phyloP scores from a whole-genome alignment of 2,888 invertebrate genomes.

The Agriopis marginaria region DNA sequence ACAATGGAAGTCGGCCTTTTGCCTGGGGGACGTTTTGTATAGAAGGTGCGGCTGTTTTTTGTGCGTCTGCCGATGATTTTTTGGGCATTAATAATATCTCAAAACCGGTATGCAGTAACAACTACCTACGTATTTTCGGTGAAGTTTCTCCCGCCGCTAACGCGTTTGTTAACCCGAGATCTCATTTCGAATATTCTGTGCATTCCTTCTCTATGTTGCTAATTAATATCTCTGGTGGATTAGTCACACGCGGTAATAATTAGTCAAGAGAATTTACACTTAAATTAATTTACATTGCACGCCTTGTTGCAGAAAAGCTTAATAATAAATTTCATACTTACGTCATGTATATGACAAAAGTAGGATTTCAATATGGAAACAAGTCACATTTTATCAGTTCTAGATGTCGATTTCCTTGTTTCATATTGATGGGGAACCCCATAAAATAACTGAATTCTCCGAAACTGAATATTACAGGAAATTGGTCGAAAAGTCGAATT shows the following conservation, averaged over 20 bases:
- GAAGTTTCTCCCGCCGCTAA: constrained; percentile 36
- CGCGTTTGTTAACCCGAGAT: constrained; percentile 40
- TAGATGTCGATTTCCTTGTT: constrained; percentile 12
- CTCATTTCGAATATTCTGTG: constrained; percentile 26
- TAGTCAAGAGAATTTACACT: constrained; percentile 33
- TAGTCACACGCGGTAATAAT: constrained; percentile 35
- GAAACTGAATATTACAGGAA: not conserved
- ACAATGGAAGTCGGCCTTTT: constrained; percentile 76
- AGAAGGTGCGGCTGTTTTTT: constrained; percentile 64
- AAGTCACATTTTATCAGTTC: constrained; percentile 31
- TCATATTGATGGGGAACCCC: not conserved
- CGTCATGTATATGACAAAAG: constrained; percentile 25
- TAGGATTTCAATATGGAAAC: constrained; percentile 5
- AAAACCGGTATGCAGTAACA: constrained; percentile 50
- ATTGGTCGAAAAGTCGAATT: not conserved
- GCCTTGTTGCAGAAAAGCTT: constrained; percentile 11
- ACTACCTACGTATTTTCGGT: constrained; percentile 48
- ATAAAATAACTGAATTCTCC: constrained; percentile 1
- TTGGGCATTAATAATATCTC: constrained; percentile 44
- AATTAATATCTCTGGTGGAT: constrained; percentile 21
- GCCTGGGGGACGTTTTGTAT: constrained; percentile 63
- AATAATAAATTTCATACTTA: constrained; percentile 4
- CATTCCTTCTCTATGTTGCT: constrained; percentile 18
- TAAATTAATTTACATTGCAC: constrained; percentile 16
- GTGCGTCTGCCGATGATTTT: constrained; percentile 47